Evolutionary conservation across 2,888 invertebrate species (phyloP).

Genomic region (Slavum lentiscoides): DNA sequence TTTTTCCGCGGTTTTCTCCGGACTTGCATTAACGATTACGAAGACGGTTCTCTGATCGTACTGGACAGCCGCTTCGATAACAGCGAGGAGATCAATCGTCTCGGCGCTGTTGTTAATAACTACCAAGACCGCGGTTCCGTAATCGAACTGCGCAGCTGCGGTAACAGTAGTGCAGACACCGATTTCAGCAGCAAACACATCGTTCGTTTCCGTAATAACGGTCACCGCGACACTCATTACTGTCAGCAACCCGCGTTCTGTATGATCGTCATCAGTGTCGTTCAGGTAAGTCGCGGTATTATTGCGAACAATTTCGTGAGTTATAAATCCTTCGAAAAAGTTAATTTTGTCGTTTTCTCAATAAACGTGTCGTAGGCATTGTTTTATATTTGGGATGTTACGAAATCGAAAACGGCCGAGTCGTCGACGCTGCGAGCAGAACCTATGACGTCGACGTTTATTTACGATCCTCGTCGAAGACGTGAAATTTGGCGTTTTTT

Average conservation of each 20-base stretch:
- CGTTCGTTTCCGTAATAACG: not conserved
- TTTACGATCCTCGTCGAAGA: not conserved
- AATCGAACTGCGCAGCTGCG: not conserved
- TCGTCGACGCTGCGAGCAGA: not conserved
- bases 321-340: not conserved
- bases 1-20: not conserved
- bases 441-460: not conserved
- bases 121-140: not conserved
- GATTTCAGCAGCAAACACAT: not conserved
- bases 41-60: not conserved
- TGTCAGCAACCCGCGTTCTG: not conserved
- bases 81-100: not conserved
- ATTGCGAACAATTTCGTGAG: not conserved
- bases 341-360: not conserved
- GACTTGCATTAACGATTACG: not conserved
- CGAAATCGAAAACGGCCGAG: not conserved
- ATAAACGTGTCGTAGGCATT: not conserved
- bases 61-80: not conserved
- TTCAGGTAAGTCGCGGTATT: not conserved
- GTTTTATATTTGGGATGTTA: not conserved
- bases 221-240: not conserved
- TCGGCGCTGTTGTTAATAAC: not conserved
- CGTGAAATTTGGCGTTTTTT: not conserved
- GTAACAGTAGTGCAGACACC: not conserved
- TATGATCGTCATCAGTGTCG: not conserved